Evolutionary conservation across 92 coral and sea anemone genomes (phyloP).

Genomic region (Heteractis magnifica): DNA sequence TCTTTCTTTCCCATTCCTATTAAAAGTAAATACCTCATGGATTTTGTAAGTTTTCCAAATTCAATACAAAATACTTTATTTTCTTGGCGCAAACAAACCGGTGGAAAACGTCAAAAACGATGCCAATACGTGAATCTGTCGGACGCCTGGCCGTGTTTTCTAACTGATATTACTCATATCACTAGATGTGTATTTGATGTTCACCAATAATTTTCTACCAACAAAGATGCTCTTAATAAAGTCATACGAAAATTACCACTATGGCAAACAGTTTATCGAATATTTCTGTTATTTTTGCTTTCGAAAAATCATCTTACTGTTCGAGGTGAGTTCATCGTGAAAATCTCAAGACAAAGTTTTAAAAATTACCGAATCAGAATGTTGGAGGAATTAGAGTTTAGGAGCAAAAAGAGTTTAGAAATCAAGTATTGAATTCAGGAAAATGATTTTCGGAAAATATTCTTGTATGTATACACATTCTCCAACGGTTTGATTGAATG

Average conservation of each 20-base stretch:
- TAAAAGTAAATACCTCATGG: slow-evolving; percentile 33
- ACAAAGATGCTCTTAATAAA: slow-evolving; percentile 2
- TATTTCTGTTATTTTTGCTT: background rate
- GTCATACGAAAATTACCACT: background rate
- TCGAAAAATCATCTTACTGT: background rate
- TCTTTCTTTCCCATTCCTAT: slow-evolving; percentile 37
- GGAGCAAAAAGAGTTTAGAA: background rate
- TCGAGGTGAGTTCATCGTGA: background rate
- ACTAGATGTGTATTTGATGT: slow-evolving; percentile 24
- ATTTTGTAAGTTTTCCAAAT: slow-evolving; percentile 40
- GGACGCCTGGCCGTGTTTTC: slow-evolving; percentile 5
- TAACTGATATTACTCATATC: background rate
- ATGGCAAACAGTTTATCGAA: background rate
- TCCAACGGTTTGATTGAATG: slow-evolving; percentile 1
- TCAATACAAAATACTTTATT: slow-evolving; percentile 33
- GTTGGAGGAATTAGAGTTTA: background rate
- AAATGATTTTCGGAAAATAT: background rate
- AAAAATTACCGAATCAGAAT: background rate
- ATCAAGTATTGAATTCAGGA: no score
- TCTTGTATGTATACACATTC: background rate
- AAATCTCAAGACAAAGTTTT: no score
- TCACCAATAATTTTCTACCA: slow-evolving; percentile 9
- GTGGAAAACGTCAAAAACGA: slow-evolving; percentile 16
- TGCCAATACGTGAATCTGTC: slow-evolving; percentile 10
- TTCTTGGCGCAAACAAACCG: slow-evolving; percentile 23